phyloP scores from a whole-genome alignment of 1,140 invertebrate genomes.

The Hylaeus volcanicus region DNA sequence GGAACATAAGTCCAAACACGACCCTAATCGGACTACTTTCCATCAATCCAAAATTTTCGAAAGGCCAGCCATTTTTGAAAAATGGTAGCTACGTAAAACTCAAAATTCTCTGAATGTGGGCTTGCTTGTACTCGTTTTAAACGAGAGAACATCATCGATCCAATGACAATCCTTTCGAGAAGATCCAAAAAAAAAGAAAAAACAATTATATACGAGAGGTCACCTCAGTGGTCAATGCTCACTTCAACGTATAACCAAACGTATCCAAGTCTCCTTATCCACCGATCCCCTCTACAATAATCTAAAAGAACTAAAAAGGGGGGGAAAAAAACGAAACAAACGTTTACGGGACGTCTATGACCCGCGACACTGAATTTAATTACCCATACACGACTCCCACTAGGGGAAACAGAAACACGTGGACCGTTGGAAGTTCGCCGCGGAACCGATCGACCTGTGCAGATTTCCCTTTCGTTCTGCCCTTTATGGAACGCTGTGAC shows the following conservation, averaged over 20 bases:
- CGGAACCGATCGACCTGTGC: slow-evolving; percentile 26
- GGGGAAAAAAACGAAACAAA: too few relatives aligned
- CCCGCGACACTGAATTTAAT: slow-evolving; percentile 18
- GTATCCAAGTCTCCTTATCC: not conserved
- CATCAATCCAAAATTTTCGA: too few relatives aligned
- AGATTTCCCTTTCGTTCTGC: slow-evolving; percentile 43
- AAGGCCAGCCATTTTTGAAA: not conserved
- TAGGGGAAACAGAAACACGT: not conserved
- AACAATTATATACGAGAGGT: too few relatives aligned
- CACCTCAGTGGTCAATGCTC: too few relatives aligned
- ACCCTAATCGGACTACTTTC: too few relatives aligned
- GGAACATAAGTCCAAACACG: too few relatives aligned
- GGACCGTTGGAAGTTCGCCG: slow-evolving; percentile 12
- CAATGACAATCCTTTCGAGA: too few relatives aligned
- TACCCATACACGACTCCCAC: slow-evolving; percentile 1
- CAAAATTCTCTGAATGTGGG: too few relatives aligned
- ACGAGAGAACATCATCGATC: too few relatives aligned
- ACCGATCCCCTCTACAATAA: not conserved
- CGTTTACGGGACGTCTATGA: not conserved
- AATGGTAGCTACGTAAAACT: not conserved
- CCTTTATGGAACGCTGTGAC: slow-evolving; percentile 24
- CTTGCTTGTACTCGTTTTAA: too few relatives aligned
- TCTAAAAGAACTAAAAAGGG: not conserved
- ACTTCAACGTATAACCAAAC: too few relatives aligned
- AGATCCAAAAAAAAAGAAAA: too few relatives aligned